A percentile compares a stretch with the other conserved stretches of the same genome.
Evolutionary conservation across 1,140 invertebrate species (phyloP).

Genomic region (Danaus plexippus): DNA sequence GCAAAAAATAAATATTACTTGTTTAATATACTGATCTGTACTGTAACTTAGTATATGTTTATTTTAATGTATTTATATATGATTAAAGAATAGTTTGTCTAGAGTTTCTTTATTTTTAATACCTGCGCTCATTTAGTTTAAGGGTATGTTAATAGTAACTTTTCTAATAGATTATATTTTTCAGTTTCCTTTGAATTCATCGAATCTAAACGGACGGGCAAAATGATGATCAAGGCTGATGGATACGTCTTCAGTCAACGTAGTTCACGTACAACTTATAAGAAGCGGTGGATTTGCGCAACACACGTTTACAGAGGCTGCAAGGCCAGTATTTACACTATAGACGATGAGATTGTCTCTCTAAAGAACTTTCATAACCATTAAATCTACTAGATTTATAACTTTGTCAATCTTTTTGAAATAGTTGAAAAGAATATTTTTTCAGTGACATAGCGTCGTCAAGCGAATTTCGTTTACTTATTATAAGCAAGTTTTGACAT

Average conservation of each 20-base stretch:
- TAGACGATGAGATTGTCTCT: conserved; percentile 24
- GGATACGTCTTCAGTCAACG: conserved; percentile 35
- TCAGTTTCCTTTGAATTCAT: conserved; percentile 27
- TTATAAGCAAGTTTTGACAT: too few species aligned
- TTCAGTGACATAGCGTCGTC: too few species aligned
- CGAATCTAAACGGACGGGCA: conserved; percentile 28
- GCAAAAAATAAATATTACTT: too few species aligned
- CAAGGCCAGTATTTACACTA: conserved; percentile 30
- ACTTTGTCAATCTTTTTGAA: too few species aligned
- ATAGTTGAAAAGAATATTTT: too few species aligned
- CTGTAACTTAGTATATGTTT: too few species aligned
- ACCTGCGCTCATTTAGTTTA: neutral
- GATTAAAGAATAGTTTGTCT: too few species aligned
- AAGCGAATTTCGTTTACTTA: too few species aligned
- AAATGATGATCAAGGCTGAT: conserved; percentile 29
- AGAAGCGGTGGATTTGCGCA: conserved; percentile 35
- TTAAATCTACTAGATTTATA: conserved; percentile 5
- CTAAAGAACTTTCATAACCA: conserved; percentile 32
- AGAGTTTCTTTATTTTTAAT: too few species aligned
- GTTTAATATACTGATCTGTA: too few species aligned
- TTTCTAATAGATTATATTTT: conserved; percentile 12
- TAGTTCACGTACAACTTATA: conserved; percentile 12
- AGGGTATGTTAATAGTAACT: neutral
- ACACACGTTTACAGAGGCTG: conserved; percentile 33
- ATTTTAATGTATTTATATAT: too few species aligned